Conservation (phyloP, 1,140 invertebrate species). For the Heterodera carotae region DNA sequence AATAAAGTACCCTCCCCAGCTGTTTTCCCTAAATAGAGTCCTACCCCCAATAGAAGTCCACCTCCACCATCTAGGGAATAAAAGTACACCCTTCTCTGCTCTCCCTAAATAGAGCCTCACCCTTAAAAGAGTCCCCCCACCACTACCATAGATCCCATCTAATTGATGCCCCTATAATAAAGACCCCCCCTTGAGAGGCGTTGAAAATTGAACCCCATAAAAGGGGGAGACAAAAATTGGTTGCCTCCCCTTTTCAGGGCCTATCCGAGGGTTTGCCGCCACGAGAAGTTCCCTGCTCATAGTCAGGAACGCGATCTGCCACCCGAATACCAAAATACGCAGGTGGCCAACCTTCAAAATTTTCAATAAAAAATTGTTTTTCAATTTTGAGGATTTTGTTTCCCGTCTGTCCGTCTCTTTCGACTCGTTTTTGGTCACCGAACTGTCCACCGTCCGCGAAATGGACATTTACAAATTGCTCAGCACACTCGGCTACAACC, state of each 20-base stretch:
- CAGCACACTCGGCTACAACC: constrained; percentile 40
- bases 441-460: constrained; percentile 9
- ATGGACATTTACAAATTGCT: constrained; percentile 34
- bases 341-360: constrained; percentile 17
- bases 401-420: constrained; percentile 37
- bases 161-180: too few relatives aligned
- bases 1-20: too few relatives aligned
- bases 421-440: constrained; percentile 36
- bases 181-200: too few relatives aligned
- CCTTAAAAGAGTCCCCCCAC: too few relatives aligned
- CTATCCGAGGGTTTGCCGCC: constrained; percentile 11
- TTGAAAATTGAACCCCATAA: too few relatives aligned
- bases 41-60: too few relatives aligned
- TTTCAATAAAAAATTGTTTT: constrained; percentile 30
- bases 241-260: constrained; percentile 17
- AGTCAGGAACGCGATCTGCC: constrained; percentile 31
- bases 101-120: too few relatives aligned
- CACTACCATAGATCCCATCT: too few relatives aligned
- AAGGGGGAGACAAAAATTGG: too few relatives aligned
- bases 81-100: too few relatives aligned
- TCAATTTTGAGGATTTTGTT: constrained; percentile 35
- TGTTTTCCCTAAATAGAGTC: too few relatives aligned
- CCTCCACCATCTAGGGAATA: too few relatives aligned
- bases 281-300: constrained; percentile 11
- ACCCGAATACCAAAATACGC: constrained; percentile 36